These are phyloP conservation scores for Carterocephalus palaemon DNA, from an alignment of 2,888 invertebrate genomes.

Conservation along the genomic window DNA sequence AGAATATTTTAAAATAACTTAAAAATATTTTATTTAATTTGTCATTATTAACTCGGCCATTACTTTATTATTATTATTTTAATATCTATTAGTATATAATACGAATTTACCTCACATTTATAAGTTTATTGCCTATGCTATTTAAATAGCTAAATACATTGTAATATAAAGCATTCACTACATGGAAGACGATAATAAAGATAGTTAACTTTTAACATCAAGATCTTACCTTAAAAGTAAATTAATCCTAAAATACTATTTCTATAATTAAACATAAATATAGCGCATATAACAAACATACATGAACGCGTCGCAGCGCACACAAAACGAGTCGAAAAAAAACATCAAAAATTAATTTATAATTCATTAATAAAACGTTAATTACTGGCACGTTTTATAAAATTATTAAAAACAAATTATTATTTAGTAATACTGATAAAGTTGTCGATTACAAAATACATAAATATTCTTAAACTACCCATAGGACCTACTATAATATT, in stretches of 20 bases:
- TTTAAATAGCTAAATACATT: conserved; percentile 22
- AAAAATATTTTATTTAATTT: neutral
- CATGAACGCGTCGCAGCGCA: conserved; percentile 74
- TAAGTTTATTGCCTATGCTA: too few relatives aligned
- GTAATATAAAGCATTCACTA: conserved; percentile 45
- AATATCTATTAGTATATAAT: too few relatives aligned
- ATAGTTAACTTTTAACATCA: conserved; percentile 43
- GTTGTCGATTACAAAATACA: conserved; percentile 19
- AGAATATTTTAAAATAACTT: neutral
- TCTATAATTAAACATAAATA: conserved; percentile 39
- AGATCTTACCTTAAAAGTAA: conserved; percentile 23
- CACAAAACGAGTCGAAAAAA: conserved; percentile 58
- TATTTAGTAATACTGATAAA: conserved; percentile 22
- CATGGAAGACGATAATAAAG: conserved; percentile 61
- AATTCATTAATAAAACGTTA: conserved; percentile 34
- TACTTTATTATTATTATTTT: too few relatives aligned
- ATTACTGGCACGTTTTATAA: conserved; percentile 25
- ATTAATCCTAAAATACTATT: conserved; percentile 26
- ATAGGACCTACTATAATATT: conserved; percentile 14
- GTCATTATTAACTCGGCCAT: neutral
- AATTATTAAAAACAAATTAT: conserved; percentile 24
- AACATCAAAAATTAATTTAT: conserved; percentile 39
- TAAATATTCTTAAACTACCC: conserved; percentile 5
- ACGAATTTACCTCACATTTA: too few relatives aligned
- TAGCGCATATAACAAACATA: conserved; percentile 63